Evolutionary conservation across 1,140 invertebrate genomes (phyloP).

Genomic region (Myzus persicae): DNA sequence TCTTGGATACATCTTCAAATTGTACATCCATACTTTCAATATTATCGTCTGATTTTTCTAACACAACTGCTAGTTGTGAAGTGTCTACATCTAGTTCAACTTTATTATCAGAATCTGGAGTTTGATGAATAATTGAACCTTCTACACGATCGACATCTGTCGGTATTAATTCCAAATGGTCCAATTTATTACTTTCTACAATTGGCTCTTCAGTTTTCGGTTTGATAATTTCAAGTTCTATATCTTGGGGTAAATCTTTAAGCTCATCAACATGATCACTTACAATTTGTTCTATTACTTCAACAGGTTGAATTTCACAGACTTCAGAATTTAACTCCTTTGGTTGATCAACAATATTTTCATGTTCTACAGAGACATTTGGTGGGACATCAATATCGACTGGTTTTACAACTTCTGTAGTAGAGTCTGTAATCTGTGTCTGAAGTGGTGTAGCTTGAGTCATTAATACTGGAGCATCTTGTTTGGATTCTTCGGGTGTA

Average conservation of each 20-base stretch:
- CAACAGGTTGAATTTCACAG: neutral
- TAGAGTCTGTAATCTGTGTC: slow-evolving; percentile 3
- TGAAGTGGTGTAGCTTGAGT: neutral
- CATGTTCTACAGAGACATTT: neutral
- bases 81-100: neutral
- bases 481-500: neutral
- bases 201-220: slow-evolving; percentile 4
- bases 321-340: neutral
- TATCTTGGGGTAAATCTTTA: slow-evolving; percentile 21
- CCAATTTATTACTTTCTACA: slow-evolving; percentile 36
- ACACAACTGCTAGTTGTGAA: neutral
- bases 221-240: neutral
- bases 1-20: neutral
- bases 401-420: neutral
- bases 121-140: slow-evolving; percentile 60
- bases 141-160: slow-evolving; percentile 54
- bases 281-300: slow-evolving; percentile 1
- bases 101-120: slow-evolving; percentile 49
- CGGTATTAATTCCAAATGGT: slow-evolving; percentile 29
- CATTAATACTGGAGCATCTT: slow-evolving; percentile 23
- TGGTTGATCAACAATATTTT: neutral
- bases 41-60: neutral
- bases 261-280: neutral
- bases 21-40: slow-evolving; percentile 38
- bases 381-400: neutral